phyloP scores from a whole-genome alignment of 2,888 invertebrate genomes.

The Rapana venosa region DNA sequence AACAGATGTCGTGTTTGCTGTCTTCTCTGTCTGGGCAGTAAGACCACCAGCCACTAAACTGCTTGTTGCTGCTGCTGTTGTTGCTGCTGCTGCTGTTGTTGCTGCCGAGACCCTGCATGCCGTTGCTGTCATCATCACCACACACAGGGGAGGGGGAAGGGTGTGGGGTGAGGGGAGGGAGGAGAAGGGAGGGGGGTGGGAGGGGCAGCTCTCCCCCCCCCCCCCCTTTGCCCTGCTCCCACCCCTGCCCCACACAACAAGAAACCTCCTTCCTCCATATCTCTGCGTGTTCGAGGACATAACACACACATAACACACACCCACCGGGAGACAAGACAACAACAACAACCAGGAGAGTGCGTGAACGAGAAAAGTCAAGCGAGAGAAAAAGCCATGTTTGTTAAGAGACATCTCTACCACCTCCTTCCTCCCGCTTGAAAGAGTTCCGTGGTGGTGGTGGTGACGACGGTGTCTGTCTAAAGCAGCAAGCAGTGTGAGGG shows the following conservation, averaged over 20 bases:
- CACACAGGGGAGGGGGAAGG: background rate
- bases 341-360: too few species aligned
- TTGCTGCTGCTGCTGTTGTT: background rate
- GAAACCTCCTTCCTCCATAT: too few species aligned
- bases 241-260: too few species aligned
- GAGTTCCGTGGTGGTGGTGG: background rate
- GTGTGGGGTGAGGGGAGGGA: background rate
- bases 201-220: too few species aligned
- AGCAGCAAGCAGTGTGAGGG: constrained; percentile 6
- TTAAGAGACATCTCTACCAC: too few species aligned
- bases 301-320: too few species aligned
- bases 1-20: background rate
- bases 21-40: constrained; percentile 11
- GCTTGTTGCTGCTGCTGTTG: background rate
- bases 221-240: too few species aligned
- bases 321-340: too few species aligned
- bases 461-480: background rate
- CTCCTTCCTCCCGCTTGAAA: background rate
- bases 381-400: background rate
- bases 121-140: background rate
- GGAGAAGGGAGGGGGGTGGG: background rate
- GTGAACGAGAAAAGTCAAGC: too few species aligned
- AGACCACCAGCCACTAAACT: background rate
- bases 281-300: too few species aligned
- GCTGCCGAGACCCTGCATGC: constrained; percentile 8